Evolutionary conservation across 2,113 vertebrate genomes (phyloP), one percentile per base, ranked within the genome.

Genomic region (Myrmecobius fasciatus): DNA sequence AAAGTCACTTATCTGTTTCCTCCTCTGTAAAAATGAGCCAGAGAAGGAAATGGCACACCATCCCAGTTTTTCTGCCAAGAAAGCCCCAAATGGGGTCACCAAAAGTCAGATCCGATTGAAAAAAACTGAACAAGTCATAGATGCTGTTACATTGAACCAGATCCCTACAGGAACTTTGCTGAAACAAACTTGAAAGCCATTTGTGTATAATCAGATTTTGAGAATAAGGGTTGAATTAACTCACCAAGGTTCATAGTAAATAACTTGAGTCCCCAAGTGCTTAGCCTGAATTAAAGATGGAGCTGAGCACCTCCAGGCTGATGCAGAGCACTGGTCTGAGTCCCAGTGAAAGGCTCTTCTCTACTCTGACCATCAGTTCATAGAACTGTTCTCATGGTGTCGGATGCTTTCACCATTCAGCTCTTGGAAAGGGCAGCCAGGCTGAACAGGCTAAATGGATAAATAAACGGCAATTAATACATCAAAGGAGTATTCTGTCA

Each of bases 251-350:
- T 83, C 67, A 43, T 43, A 24, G n/a, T 83, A n/a, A 43, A 43
- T 43, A 83, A 22, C 20, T 48, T 89, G 36, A 7, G 36, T 11
- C 31, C 51, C 54, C 26, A 53, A n/a, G 54, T 53, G 53, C 31
- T 22, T n/a, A 91, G 4, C 95, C 92, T 75, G 43, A 92, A 48
- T 11, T 28, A 89, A 60, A 53, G 94, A 53, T 83, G 24, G 93
- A 56, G 88, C 67, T 12, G 36, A 48, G 11, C 60, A 56, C 56
- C 46, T 36, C 91, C 51, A 46, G 47, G n/a, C 49, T 10, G 89
- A 53, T 20, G 31, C 10, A 0, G 3, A 31, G 52, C 7, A 53
- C 47, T 60, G 67, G 56, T 90, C 48, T 89, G 89, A 28, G 26
- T 49, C 89, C 92, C 25, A 0, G 36, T 20, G 0, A 53, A 53